A percentile compares a stretch with the other conserved stretches of the same genome.
These are phyloP conservation scores for Calypte anna DNA, from an alignment of 2,113 vertebrate species.

Conservation along the genomic window DNA sequence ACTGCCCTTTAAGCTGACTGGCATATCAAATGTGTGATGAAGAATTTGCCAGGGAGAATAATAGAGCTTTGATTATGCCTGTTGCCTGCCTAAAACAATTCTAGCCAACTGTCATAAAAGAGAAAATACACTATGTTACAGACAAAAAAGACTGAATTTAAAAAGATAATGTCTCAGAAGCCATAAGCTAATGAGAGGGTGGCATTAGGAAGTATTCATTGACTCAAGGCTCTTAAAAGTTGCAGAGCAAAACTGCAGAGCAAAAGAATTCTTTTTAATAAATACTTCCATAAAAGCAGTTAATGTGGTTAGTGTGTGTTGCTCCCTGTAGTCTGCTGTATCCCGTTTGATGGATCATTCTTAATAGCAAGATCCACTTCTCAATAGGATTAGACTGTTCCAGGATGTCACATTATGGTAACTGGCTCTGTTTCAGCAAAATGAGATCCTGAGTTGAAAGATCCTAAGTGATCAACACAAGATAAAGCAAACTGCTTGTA, in stretches of 20 bases:
- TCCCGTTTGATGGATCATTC: background rate
- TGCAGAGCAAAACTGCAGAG: background rate
- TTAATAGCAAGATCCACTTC: conserved; percentile 23
- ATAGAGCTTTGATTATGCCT: conserved; percentile 36
- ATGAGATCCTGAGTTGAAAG: background rate
- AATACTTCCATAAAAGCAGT: background rate
- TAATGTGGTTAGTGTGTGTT: conserved; percentile 18
- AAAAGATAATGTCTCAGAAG: conserved; percentile 4
- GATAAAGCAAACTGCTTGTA: background rate
- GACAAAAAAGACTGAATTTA: conserved; percentile 6
- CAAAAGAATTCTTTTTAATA: background rate
- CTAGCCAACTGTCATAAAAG: background rate
- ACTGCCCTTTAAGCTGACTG: background rate
- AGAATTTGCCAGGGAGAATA: conserved; percentile 35
- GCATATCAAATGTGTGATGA: background rate
- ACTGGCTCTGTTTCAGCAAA: background rate
- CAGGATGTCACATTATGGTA: background rate
- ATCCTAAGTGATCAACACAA: background rate
- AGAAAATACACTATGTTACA: conserved; percentile 5
- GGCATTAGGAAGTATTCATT: background rate
- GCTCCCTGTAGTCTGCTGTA: background rate
- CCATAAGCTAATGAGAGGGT: background rate
- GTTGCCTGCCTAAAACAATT: background rate
- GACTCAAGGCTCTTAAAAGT: background rate
- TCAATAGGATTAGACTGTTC: background rate